phyloP scores from a whole-genome alignment of 2,797 vertebrate species.

The Acomys russatus region DNA sequence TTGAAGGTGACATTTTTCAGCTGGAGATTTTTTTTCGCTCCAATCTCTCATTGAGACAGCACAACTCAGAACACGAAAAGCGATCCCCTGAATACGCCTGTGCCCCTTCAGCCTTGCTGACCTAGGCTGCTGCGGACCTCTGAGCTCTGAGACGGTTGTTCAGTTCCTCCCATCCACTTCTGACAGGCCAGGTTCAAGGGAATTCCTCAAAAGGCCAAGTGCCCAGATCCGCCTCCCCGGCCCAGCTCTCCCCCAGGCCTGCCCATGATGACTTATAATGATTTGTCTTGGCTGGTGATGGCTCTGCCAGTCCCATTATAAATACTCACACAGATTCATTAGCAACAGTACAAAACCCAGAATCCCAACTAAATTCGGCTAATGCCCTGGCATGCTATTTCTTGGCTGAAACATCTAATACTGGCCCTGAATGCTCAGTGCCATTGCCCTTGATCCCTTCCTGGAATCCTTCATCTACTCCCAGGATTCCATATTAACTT shows the following conservation, averaged over 20 bases:
- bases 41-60: constrained; percentile 72
- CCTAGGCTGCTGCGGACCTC: fast-evolving
- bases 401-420: constrained; percentile 81
- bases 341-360: constrained; percentile 60
- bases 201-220: neutral
- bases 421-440: constrained; percentile 70
- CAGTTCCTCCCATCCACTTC: neutral
- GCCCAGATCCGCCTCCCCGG: neutral
- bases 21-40: constrained; percentile 31
- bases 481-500: constrained; percentile 76
- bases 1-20: constrained; percentile 90
- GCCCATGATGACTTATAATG: neutral
- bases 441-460: constrained; percentile 76
- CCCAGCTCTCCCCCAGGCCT: fast-evolving
- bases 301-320: constrained; percentile 77
- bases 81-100: neutral
- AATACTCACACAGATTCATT: constrained; percentile 86
- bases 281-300: constrained; percentile 29
- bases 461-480: constrained; percentile 66
- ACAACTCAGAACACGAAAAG: constrained; percentile 34
- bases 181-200: neutral
- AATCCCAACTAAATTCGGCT: constrained; percentile 79
- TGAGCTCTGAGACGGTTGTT: neutral
- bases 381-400: constrained; percentile 75
- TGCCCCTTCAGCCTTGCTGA: neutral